phyloP scores from a whole-genome alignment of 2,797 vertebrate species.

The Neosalanx taihuensis region DNA sequence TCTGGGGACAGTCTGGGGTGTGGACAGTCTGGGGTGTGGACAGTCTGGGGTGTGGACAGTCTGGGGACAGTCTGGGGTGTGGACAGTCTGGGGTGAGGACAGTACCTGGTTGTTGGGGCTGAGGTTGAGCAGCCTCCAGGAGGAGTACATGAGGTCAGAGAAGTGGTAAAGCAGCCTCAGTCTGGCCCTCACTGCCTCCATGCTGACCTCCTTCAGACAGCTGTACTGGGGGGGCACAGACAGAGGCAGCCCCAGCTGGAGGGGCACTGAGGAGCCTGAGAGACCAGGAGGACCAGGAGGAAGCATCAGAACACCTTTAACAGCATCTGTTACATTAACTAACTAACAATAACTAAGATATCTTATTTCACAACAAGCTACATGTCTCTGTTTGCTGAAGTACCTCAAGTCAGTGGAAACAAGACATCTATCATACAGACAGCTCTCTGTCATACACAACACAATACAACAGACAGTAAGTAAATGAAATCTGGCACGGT shows the following conservation, averaged over 20 bases:
- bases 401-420: no score
- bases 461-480: no score
- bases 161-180: conserved; percentile 80
- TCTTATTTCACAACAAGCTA: no score
- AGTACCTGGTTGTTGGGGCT: conserved; percentile 76
- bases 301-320: neutral
- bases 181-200: conserved; percentile 70
- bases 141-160: conserved; percentile 84
- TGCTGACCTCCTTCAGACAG: conserved; percentile 73
- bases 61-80: neutral
- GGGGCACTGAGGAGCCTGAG: conserved; percentile 69
- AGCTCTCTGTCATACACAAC: no score
- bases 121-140: conserved; percentile 79
- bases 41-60: neutral
- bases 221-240: conserved; percentile 77
- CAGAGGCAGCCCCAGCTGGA: conserved; percentile 74
- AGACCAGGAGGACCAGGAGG: neutral
- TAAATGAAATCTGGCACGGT: no score
- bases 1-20: neutral
- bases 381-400: neutral
- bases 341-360: no score
- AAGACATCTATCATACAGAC: no score
- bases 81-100: neutral
- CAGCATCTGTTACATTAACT: no score
- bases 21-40: neutral